phyloP scores from a whole-genome alignment of 2,888 invertebrate genomes.

The Calliphora vomitoria region DNA sequence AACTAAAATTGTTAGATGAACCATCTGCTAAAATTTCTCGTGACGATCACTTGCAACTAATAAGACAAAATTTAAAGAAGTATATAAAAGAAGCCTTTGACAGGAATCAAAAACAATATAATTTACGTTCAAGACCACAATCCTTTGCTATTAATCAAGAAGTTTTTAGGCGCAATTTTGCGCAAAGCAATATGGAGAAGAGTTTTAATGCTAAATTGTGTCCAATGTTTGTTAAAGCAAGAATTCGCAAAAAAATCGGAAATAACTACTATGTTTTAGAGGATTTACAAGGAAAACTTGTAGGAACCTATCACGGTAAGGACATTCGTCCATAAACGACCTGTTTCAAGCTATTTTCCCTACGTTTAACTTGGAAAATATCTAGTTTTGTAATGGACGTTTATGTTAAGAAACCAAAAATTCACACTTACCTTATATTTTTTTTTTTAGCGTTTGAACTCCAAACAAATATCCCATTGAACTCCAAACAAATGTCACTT shows the following conservation, averaged over 20 bases:
- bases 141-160: neutral
- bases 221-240: neutral
- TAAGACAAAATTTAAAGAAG: neutral
- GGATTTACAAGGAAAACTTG: neutral
- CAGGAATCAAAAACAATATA: neutral
- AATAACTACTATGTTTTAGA: neutral
- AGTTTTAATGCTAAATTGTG: neutral
- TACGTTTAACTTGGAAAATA: neutral
- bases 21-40: neutral
- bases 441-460: too few species aligned
- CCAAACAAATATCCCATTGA: too few species aligned
- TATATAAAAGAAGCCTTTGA: neutral
- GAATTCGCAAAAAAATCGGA: neutral
- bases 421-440: too few species aligned
- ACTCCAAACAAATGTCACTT: too few species aligned
- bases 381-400: too few species aligned
- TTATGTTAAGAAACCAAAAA: too few species aligned
- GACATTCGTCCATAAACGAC: neutral
- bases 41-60: neutral
- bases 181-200: neutral
- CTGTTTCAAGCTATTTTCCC: too few species aligned
- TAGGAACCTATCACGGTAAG: neutral
- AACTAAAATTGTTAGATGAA: neutral
- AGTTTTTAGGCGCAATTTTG: neutral
- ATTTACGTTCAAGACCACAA: neutral